Evolutionary conservation across 2,797 vertebrate species (phyloP).

Genomic region (Leptoclinus maculatus): DNA sequence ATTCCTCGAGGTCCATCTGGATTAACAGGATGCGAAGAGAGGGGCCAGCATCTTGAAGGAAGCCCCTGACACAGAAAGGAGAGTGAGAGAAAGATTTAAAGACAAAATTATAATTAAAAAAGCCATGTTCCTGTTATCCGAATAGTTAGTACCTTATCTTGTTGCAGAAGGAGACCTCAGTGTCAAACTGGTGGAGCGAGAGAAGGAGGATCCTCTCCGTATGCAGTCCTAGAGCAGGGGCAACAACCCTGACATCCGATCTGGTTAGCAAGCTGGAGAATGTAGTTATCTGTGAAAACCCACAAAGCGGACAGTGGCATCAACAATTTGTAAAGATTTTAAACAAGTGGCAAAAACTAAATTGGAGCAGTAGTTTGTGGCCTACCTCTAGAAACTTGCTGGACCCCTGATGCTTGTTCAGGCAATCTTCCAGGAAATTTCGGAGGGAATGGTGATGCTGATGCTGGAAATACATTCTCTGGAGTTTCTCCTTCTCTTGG

Average conservation of each 20-base stretch:
- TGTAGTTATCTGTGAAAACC: conserved; percentile 76
- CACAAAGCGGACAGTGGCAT: conserved; percentile 5
- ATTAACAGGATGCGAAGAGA: conserved; percentile 75
- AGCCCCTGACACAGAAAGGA: conserved; percentile 64
- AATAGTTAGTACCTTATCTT: conserved; percentile 75
- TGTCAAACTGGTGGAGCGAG: conserved; percentile 86
- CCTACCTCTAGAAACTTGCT: conserved; percentile 82
- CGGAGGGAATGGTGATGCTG: conserved; percentile 81
- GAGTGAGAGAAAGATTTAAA: not conserved
- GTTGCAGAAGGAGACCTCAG: conserved; percentile 83
- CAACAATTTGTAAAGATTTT: not conserved
- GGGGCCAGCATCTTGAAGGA: conserved; percentile 56
- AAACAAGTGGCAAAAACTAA: not conserved
- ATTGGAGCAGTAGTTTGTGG: not conserved
- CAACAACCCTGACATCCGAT: conserved; percentile 72
- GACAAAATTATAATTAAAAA: not conserved
- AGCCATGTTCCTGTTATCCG: not conserved
- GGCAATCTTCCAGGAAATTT: conserved; percentile 72
- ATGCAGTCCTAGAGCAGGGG: conserved; percentile 65
- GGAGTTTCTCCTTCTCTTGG: conserved; percentile 75
- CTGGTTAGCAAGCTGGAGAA: conserved; percentile 84
- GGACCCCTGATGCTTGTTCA: conserved; percentile 46
- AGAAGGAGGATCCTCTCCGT: conserved; percentile 73
- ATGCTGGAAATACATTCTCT: conserved; percentile 77
- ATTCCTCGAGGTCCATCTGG: conserved; percentile 85